Percentiles rank a stretch among this genome's conserved stretches.
phyloP scores from a whole-genome alignment of 1,140 invertebrate genomes.

The Drosophila gunungcola region DNA sequence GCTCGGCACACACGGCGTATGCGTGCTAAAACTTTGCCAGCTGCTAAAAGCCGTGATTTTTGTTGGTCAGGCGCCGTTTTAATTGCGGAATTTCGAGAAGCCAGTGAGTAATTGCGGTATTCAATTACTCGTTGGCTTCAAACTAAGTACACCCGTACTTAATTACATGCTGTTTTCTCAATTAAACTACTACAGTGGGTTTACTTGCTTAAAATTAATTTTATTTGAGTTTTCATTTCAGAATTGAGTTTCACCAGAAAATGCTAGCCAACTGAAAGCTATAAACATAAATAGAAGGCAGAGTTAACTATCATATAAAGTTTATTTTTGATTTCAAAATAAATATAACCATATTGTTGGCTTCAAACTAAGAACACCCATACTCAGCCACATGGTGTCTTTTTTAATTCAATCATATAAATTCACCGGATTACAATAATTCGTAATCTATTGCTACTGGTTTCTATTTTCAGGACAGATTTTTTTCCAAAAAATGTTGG shows the following conservation, averaged over 20 bases:
- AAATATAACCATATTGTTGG: too few species aligned
- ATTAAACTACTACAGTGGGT: background rate
- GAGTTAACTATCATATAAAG: too few species aligned
- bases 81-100: slow-evolving; percentile 51
- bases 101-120: slow-evolving; percentile 4
- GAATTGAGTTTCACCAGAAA: background rate
- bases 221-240: background rate
- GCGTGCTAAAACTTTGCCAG: slow-evolving; percentile 21
- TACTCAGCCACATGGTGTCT: too few species aligned
- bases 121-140: background rate
- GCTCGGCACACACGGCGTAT: slow-evolving; percentile 48
- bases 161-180: background rate
- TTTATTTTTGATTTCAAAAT: too few species aligned
- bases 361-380: too few species aligned
- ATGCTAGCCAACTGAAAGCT: slow-evolving; percentile 10
- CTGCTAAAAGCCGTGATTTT: slow-evolving; percentile 25
- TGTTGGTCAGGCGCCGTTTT: slow-evolving; percentile 52
- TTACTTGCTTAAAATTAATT: too few species aligned
- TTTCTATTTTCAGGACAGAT: background rate
- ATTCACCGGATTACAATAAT: too few species aligned
- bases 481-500: background rate
- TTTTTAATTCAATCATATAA: too few species aligned
- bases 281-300: slow-evolving; percentile 11
- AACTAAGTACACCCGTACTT: background rate
- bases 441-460: too few species aligned